Conservation (phyloP, 2,888 invertebrate species). For the Watsonalla cultraria region DNA sequence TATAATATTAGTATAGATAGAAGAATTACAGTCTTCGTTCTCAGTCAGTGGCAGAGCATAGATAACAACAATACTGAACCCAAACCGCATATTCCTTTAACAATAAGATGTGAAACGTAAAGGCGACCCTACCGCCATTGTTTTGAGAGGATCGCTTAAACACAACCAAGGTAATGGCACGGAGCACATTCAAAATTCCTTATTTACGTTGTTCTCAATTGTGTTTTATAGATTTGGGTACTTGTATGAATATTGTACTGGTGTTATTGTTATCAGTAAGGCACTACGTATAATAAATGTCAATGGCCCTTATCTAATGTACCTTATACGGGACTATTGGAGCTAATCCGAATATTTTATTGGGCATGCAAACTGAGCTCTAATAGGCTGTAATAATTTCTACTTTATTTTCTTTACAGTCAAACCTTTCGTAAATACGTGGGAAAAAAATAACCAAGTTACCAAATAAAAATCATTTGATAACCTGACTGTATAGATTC, state of each 20-base stretch:
- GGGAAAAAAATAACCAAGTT: too few species aligned
- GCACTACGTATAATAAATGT: too few species aligned
- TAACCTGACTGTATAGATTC: too few species aligned
- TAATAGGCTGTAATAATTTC: too few species aligned
- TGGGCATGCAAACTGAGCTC: too few species aligned
- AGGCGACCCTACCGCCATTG: constrained; percentile 37
- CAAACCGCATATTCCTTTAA: constrained; percentile 33
- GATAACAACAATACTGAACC: constrained; percentile 35
- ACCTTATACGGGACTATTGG: too few species aligned
- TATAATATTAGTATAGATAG: too few species aligned
- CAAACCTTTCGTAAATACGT: too few species aligned
- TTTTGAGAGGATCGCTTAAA: constrained; percentile 30
- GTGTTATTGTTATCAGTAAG: background rate
- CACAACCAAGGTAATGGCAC: constrained; percentile 27
- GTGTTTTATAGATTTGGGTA: background rate
- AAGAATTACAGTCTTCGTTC: constrained; percentile 24
- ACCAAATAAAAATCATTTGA: too few species aligned
- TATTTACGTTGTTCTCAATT: constrained; percentile 8
- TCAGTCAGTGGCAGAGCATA: constrained; percentile 23
- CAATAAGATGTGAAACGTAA: constrained; percentile 40
- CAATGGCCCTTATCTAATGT: too few species aligned
- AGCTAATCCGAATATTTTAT: too few species aligned
- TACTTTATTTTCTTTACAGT: too few species aligned
- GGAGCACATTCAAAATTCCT: constrained; percentile 19
- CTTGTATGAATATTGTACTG: background rate